Conservation (phyloP, 2,797 vertebrate genomes). For the Rhinoraja longicauda region DNA sequence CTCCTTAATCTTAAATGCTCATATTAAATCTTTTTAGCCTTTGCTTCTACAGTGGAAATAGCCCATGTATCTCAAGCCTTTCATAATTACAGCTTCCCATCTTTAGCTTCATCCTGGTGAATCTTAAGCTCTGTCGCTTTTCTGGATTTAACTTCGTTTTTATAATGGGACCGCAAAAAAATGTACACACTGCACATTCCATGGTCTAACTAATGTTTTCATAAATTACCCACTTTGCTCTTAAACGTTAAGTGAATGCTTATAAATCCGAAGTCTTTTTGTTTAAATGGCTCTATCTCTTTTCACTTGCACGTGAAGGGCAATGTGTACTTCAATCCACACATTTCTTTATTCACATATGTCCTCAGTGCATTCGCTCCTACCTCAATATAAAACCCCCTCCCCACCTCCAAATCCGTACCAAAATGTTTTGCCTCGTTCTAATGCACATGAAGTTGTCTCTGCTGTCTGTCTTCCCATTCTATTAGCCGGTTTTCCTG, state of each 20-base stretch:
- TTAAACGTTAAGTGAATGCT: neutral
- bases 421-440: neutral
- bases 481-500: neutral
- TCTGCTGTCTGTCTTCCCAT: neutral
- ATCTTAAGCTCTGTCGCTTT: neutral
- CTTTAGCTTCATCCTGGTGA: neutral
- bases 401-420: no score
- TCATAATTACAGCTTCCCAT: slow-evolving; percentile 10
- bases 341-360: neutral
- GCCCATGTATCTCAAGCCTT: neutral
- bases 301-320: neutral
- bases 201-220: neutral
- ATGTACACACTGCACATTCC: no score
- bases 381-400: no score
- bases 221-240: neutral
- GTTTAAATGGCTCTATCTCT: no score
- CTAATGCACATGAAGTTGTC: neutral
- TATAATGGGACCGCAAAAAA: neutral
- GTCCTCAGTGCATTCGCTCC: neutral
- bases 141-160: neutral
- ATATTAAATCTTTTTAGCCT: neutral
- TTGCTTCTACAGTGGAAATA: neutral
- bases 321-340: neutral
- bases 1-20: neutral
- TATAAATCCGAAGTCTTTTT: neutral